Conservation (phyloP, 92 coral and sea anemone species). For the Metridium senile region DNA sequence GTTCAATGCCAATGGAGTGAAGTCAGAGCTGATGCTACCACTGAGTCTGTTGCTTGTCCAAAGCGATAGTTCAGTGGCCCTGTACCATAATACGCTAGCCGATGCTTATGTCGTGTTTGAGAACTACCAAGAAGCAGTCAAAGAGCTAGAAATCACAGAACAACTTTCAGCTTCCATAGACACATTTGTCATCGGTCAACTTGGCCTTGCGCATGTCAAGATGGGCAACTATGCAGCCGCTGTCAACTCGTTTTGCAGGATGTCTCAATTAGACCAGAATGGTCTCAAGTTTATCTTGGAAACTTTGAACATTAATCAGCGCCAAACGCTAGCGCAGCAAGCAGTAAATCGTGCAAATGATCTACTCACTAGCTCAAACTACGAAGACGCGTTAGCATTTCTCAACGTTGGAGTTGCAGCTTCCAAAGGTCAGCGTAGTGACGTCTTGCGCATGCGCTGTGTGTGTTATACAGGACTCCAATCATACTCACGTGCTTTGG, state of each 20-base stretch:
- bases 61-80: constrained; percentile 46
- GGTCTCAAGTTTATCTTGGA: constrained; percentile 59
- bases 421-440: constrained; percentile 58
- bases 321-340: constrained; percentile 46
- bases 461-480: constrained; percentile 70
- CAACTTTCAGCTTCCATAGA: constrained; percentile 58
- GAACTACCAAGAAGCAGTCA: constrained; percentile 72
- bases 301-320: constrained; percentile 70
- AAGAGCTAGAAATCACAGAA: constrained; percentile 71
- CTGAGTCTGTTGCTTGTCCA: constrained; percentile 76
- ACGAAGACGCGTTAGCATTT: constrained; percentile 65
- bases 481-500: constrained; percentile 70
- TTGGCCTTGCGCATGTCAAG: constrained; percentile 80
- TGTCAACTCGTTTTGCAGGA: constrained; percentile 58
- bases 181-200: constrained; percentile 72
- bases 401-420: constrained; percentile 70
- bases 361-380: constrained; percentile 35
- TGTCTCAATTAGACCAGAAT: constrained; percentile 62
- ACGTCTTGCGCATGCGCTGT: constrained; percentile 89
- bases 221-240: constrained; percentile 62
- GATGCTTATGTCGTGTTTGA: constrained; percentile 78
- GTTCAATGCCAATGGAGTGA: constrained; percentile 61
- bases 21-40: constrained; percentile 68
- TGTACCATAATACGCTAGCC: constrained; percentile 78
- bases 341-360: constrained; percentile 63